A percentile compares a stretch with the other conserved stretches of the same genome.
Conservation (phyloP, 2,888 invertebrate genomes). For the Drosophila greeni region DNA sequence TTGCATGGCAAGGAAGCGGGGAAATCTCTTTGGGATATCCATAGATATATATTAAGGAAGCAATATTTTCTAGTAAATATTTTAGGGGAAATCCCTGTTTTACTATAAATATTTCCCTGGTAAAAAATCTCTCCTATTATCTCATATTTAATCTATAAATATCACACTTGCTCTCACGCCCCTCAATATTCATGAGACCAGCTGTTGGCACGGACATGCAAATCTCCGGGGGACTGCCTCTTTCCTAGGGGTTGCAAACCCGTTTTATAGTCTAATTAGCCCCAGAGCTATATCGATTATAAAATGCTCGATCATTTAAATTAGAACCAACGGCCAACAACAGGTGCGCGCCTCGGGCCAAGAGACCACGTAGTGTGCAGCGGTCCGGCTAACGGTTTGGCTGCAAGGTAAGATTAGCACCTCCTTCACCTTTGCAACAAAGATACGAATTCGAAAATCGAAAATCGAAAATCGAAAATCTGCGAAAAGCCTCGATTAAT, state of each 20-base stretch:
- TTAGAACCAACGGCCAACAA: constrained; percentile 59
- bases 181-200: constrained; percentile 42
- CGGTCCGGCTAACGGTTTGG: constrained; percentile 60
- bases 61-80: not conserved
- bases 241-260: constrained; percentile 45
- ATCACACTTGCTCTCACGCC: constrained; percentile 28
- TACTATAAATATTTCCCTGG: not conserved
- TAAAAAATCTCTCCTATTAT: not conserved
- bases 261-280: constrained; percentile 65
- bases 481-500: constrained; percentile 62
- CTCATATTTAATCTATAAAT: constrained; percentile 11
- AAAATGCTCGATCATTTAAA: constrained; percentile 67
- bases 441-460: constrained; percentile 12
- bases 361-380: constrained; percentile 43
- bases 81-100: not conserved
- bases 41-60: not conserved
- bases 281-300: constrained; percentile 41
- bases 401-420: constrained; percentile 31
- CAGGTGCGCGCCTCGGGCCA: constrained; percentile 61
- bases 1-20: constrained; percentile 50
- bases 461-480: constrained; percentile 40
- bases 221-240: constrained; percentile 21
- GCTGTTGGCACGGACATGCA: constrained; percentile 31
- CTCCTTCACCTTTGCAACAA: constrained; percentile 19
- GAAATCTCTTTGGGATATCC: not conserved